Base-by-base conservation (phyloP, 2,797 vertebrate species). In the Lycodopsis pacificus region DNA sequence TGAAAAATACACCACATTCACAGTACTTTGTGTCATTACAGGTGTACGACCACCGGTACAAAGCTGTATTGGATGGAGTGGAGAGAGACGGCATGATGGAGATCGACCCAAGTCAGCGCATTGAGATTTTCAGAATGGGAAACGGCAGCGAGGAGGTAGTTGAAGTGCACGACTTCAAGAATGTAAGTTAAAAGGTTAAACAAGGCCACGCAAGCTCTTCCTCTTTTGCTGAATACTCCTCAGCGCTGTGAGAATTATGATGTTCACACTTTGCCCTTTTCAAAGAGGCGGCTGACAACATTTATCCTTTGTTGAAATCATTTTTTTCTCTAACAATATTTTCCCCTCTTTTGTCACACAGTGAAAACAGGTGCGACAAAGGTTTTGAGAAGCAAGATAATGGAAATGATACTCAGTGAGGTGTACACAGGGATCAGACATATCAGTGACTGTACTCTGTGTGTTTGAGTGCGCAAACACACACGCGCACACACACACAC, bases 91-190 rank as follows among this genome's bases (percentile, higher is more conserved):
- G 98, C 27, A 59, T 95, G 83, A 95, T 99, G 97, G 96, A 98
- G 95, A 99, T 99, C 0, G 96, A 99, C 92, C 95, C 97, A 0
- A 73, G 86, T 57, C 92, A 93, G 77, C 95, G 85, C 80, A 93
- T 96, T 0, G 97, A 99, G 93, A 97, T 97, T 85, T 97, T 99
- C 91, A 93, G 93, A 86, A 97, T 95, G 0, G 96, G 97, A 83
- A 98, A 98, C 0, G 96, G 96, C 72, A 97, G 94, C 0, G 93
- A 97, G 27, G 97, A 98, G 78, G 96, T 98, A 54, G 89, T 98
- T 68, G 98, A 99, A 93, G 96, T 99, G 70, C 97, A 98, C 1
- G 97, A 99, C 92, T 99, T 99, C 92, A 97, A 97, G 94, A 97
- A 98, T 0, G 98, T 98, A 91, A 96, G 95, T 88, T 6, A 30